Evolutionary conservation across 2,113 vertebrate genomes (phyloP), one percentile per base, ranked within the genome.

Genomic region (Ifrita kowaldi): DNA sequence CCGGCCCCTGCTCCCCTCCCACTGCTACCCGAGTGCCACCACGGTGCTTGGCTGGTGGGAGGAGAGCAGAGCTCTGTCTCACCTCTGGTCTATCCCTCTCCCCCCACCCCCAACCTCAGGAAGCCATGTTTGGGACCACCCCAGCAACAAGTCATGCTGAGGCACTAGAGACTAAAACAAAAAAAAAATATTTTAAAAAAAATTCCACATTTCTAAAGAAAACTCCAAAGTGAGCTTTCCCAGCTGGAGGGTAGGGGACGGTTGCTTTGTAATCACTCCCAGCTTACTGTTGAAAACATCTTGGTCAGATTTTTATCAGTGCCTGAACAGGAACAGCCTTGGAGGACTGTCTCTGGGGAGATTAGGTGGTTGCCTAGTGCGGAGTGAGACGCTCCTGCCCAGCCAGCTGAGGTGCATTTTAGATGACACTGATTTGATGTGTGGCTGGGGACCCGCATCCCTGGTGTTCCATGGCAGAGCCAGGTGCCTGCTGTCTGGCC

Each of bases 281-380:
- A 4, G 63, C 57, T 95, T 91, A 63, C 90, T 96, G 93, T 67
- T 95, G 90, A 91, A 96, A 97, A 93, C 55, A 90, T 93, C 63
- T 89, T 62, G 84, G 91, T 94, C 81, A 95, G 95, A 96, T 95
- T 89, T 96, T 93, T 95, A 93, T 96, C 93, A 79, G 91, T 1
- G 50, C 50, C 74, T 85, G 84, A 87, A 95, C 89, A 94, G 94
- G 84, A 96, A 76, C 84, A 95, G 81, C 78, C 79, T 85, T 33
- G 77, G 76, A 84, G 33, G 57, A 85, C 91, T 84, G 74, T 76
- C 62, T 95, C 73, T 85, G 78, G 87, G 74, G 80, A 87, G 93
- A 91, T 94, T 85, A 94, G 89, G 87, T 87, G 65, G 70, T 64
- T 94, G 76, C 74, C 82, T 90, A 7, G 68, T 16, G 44, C 6